These are phyloP conservation scores for Lysandra coridon DNA, from an alignment of 2,888 invertebrate genomes.

Conservation along the genomic window DNA sequence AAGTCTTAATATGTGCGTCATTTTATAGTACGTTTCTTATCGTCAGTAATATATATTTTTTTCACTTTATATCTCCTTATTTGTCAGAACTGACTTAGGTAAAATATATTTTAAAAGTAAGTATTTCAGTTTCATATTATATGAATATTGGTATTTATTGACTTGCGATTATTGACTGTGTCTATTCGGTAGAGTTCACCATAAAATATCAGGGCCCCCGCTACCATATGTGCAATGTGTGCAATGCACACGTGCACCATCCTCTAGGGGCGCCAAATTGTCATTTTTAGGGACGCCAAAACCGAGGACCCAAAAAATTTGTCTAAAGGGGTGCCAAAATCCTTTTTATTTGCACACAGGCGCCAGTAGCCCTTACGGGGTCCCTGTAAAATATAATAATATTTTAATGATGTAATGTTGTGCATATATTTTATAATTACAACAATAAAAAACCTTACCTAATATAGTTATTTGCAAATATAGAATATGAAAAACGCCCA, in stretches of 20 bases:
- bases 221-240: too few species aligned
- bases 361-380: too few species aligned
- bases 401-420: background rate
- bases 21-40: background rate
- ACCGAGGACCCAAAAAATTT: too few species aligned
- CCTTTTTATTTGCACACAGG: too few species aligned
- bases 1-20: background rate
- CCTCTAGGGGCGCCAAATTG: too few species aligned
- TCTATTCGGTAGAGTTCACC: background rate
- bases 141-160: background rate
- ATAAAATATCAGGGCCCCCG: background rate
- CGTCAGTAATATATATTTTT: background rate
- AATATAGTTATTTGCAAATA: too few species aligned
- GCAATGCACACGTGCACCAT: too few species aligned
- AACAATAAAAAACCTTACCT: background rate
- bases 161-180: background rate
- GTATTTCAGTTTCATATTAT: background rate
- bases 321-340: too few species aligned
- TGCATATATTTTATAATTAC: background rate
- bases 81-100: background rate
- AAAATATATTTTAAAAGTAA: background rate
- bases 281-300: too few species aligned
- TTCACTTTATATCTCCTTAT: background rate
- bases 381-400: too few species aligned
- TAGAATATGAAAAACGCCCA: too few species aligned